Evolutionary conservation across 2,797 vertebrate species (phyloP).

Genomic region (Picus viridis): DNA sequence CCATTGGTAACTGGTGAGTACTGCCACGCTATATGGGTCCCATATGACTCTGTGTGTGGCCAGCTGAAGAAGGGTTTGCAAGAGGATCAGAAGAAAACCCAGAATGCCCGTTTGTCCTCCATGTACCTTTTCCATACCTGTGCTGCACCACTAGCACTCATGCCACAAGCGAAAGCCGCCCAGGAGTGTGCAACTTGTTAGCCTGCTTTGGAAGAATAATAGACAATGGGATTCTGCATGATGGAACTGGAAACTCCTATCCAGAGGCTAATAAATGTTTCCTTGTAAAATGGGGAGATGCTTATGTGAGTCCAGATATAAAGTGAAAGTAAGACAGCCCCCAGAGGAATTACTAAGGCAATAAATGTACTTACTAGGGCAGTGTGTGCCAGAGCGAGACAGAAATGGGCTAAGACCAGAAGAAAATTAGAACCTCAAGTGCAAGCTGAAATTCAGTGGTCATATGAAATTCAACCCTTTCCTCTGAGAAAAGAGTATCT

Average conservation of each 20-base stretch:
- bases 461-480: constrained; percentile 43
- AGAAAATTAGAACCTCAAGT: constrained; percentile 62
- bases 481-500: constrained; percentile 22
- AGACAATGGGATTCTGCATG: background rate
- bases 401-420: constrained; percentile 58
- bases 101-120: fast-evolving
- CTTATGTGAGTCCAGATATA: constrained; percentile 54
- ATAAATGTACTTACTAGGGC: constrained; percentile 68
- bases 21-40: background rate
- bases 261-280: constrained; percentile 43
- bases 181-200: background rate
- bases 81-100: background rate
- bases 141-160: fast-evolving
- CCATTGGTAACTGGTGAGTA: background rate
- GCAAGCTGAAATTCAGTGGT: constrained; percentile 14
- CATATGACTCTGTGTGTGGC: background rate
- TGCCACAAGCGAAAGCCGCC: fast-evolving
- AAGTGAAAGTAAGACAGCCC: constrained; percentile 67
- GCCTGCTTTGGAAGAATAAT: background rate
- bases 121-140: fast-evolving
- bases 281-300: constrained; percentile 53
- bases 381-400: constrained; percentile 45
- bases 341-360: constrained; percentile 55
- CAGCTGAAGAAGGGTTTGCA: background rate
- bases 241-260: constrained; percentile 29